These are phyloP conservation scores for Plutomurus gul DNA, from an alignment of 1,140 invertebrate genomes.

Conservation along the genomic window DNA sequence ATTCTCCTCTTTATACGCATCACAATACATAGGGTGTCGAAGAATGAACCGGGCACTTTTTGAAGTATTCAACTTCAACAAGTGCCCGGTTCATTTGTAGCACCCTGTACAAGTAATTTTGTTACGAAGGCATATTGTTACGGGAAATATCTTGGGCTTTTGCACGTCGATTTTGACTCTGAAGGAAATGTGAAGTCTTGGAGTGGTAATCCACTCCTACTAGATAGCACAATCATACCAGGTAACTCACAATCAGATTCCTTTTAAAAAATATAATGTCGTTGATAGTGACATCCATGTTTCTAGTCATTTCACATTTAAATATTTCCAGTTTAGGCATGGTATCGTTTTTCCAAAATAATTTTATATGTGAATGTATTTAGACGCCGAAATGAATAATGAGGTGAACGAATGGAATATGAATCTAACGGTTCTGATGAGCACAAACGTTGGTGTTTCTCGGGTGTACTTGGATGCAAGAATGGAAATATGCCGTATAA, in stretches of 20 bases:
- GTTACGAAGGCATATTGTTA: slow-evolving; percentile 72
- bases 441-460: slow-evolving; percentile 66
- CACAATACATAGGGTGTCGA: too few species aligned
- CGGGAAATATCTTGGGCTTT: slow-evolving; percentile 85
- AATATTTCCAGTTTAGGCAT: neutral
- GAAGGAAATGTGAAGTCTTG: slow-evolving; percentile 71
- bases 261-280: neutral
- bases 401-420: neutral
- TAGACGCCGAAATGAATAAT: neutral
- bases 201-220: slow-evolving; percentile 76
- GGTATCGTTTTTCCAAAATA: neutral
- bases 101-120: slow-evolving; percentile 61
- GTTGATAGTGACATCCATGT: too few species aligned
- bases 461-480: slow-evolving; percentile 68
- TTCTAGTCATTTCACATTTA: neutral
- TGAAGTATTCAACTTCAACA: too few species aligned
- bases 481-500: slow-evolving; percentile 56
- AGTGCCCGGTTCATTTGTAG: too few species aligned
- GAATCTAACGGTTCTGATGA: slow-evolving; percentile 63
- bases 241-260: neutral
- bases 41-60: too few species aligned
- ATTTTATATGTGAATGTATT: neutral
- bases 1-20: too few species aligned
- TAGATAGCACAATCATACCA: slow-evolving; percentile 62
- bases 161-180: slow-evolving; percentile 72